Evolutionary conservation across 2,113 vertebrate genomes (phyloP).

Genomic region (Odontesthes bonariensis): DNA sequence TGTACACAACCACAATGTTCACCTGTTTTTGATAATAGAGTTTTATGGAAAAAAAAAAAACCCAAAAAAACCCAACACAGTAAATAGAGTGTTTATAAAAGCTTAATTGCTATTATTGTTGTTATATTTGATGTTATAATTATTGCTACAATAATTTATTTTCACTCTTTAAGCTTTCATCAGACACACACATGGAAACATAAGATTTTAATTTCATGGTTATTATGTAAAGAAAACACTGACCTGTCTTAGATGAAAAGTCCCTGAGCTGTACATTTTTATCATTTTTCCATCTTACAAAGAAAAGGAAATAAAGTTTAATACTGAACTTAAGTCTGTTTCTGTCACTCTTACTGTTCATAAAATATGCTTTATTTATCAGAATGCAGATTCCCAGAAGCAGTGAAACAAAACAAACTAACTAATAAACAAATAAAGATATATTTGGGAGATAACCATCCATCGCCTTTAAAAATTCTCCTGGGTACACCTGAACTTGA

Average conservation of each 20-base stretch:
- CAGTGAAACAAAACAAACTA: neutral
- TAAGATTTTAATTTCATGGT: conserved; percentile 83
- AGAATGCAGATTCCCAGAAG: neutral
- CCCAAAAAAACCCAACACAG: conserved; percentile 29
- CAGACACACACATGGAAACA: conserved; percentile 81
- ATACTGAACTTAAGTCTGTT: conserved; percentile 72
- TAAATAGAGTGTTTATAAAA: conserved; percentile 86
- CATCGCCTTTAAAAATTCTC: neutral
- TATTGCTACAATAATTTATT: conserved; percentile 89
- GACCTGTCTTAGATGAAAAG: conserved; percentile 81
- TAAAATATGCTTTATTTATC: neutral
- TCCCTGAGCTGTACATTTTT: conserved; percentile 84
- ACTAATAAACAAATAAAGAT: neutral
- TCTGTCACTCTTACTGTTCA: conserved; percentile 8
- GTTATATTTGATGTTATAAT: conserved; percentile 86
- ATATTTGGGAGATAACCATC: neutral
- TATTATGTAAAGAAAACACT: conserved; percentile 82
- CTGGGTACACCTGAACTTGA: neutral
- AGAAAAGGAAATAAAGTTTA: conserved; percentile 86
- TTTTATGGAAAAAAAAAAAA: conserved; percentile 75
- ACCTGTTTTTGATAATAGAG: conserved; percentile 83
- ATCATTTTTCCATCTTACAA: conserved; percentile 85
- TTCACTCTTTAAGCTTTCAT: conserved; percentile 84
- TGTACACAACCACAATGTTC: conserved; percentile 77
- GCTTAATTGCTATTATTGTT: conserved; percentile 86